Conservation (phyloP, 1,140 invertebrate genomes). For the Theocolax elegans region DNA sequence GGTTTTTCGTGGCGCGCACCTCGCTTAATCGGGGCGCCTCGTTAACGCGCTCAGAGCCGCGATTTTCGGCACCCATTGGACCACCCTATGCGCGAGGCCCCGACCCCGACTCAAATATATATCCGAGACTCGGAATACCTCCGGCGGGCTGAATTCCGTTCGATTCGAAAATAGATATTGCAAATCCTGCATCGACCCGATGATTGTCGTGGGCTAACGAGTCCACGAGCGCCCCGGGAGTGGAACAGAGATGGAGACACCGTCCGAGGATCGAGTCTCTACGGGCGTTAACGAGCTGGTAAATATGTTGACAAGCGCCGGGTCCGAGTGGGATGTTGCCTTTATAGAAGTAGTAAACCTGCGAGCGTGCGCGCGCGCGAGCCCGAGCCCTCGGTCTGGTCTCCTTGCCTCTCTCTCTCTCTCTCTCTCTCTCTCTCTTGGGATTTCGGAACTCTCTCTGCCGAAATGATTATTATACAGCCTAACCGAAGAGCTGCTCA, state of each 20-base stretch:
- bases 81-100: constrained; percentile 29
- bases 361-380: constrained; percentile 30
- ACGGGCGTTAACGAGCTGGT: constrained; percentile 68
- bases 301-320: constrained; percentile 67
- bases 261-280: constrained; percentile 49
- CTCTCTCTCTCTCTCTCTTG: not conserved
- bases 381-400: constrained; percentile 47
- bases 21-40: constrained; percentile 28
- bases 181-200: constrained; percentile 39
- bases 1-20: constrained; percentile 11
- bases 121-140: constrained; percentile 45
- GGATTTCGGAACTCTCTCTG: constrained; percentile 49
- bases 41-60: constrained; percentile 26
- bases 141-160: constrained; percentile 26
- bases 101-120: too few relatives aligned
- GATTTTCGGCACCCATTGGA: constrained; percentile 44
- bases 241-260: constrained; percentile 40
- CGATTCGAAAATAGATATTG: constrained; percentile 44
- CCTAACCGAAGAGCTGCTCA: constrained; percentile 67
- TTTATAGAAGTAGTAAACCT: constrained; percentile 43
- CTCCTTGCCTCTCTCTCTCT: constrained; percentile 4
- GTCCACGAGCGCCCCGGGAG: constrained; percentile 47
- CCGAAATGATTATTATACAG: constrained; percentile 69
- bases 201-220: constrained; percentile 40
- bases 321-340: constrained; percentile 48